Conservation (phyloP, 2,888 invertebrate genomes). For the Apotomis betuletana region DNA sequence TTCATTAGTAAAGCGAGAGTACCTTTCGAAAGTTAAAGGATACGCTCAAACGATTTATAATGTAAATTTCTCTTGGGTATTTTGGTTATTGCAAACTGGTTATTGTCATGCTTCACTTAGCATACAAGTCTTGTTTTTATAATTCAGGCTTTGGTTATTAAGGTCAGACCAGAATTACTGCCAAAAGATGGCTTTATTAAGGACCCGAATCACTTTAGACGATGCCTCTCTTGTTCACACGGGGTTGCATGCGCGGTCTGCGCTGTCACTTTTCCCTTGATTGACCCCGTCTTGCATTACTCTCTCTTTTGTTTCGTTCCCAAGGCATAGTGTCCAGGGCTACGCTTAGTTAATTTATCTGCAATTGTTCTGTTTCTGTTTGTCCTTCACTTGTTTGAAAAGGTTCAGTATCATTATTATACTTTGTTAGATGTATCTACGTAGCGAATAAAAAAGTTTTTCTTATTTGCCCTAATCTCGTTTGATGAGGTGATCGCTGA, state of each 20-base stretch:
- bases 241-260: neutral
- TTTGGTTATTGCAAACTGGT: constrained; percentile 27
- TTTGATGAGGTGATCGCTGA: no score
- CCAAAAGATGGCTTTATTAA: neutral
- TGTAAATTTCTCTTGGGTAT: constrained; percentile 30
- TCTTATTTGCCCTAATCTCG: no score
- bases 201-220: neutral
- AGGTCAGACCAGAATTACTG: neutral
- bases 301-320: constrained; percentile 31
- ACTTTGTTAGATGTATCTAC: no score
- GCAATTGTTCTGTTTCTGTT: neutral
- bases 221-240: neutral
- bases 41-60: constrained; percentile 27
- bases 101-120: constrained; percentile 1
- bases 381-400: neutral
- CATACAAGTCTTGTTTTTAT: neutral
- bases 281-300: constrained; percentile 29
- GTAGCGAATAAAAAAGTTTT: no score
- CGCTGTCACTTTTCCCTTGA: constrained; percentile 20
- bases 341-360: constrained; percentile 6
- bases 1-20: constrained; percentile 30
- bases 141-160: neutral
- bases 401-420: no score
- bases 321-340: constrained; percentile 3
- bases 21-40: constrained; percentile 39